Base-by-base conservation (phyloP, 2,797 vertebrate species). In the Eospalax fontanierii region DNA sequence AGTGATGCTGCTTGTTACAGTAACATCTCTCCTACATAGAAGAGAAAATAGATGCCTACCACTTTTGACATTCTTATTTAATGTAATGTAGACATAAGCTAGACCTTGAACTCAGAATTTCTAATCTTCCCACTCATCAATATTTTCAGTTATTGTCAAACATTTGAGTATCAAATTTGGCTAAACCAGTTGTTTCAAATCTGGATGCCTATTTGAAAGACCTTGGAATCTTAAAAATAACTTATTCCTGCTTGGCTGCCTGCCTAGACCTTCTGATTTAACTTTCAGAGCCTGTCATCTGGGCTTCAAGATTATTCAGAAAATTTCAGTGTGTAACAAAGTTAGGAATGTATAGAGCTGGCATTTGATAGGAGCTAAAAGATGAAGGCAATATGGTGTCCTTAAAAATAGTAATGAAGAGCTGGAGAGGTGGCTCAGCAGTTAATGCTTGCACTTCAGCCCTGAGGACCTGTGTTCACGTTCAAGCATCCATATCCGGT, bases 141-240 rank as follows among this genome's bases (percentile, higher is more conserved):
- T n/a, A 68, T 15, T 70, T 4, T n/a, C 26, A 83, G 24, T 91
- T 82, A 40, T 76, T 93, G 70, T 82, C 35, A 93, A 87, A 89
- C 9, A 66, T 61, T 78, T 24, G 5, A 82, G 19, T 28, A 24
- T 16, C 11, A 66, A 43, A 24, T 83, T 75, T 66, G 35, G 26
- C 26, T 85, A 57, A 33, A 33, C 21, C 61, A 61, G 16, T 61
- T 30, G 22, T 89, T 92, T 43, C 66, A 84, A 93, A 88, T 80
- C 2, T 46, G n/a, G 14, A 83, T 93, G 28, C 12, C 40, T 73
- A 9, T 43, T 87, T 93, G 65, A 85, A 94, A 90, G 21, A 84
- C 0, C 18, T 61, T 46, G 18, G 18, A 70, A 61, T 76, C 43
- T 88, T 33, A 70, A 82, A 95, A 92, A 68, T 21, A 54, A 38